phyloP scores from a whole-genome alignment of 2,888 invertebrate species.

The Amiota communis region DNA sequence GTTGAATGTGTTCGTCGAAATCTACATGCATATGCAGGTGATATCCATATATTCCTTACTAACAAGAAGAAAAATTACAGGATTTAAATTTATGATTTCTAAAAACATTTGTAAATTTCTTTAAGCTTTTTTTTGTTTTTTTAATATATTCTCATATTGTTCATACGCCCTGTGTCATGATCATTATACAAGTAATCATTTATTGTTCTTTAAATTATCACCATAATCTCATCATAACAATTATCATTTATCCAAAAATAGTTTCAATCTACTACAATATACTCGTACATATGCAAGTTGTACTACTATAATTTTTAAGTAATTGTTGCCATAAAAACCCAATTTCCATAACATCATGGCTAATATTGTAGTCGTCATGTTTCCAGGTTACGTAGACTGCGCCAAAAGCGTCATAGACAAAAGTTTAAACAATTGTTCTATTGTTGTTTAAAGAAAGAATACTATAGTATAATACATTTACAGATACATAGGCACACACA shows the following conservation, averaged over 20 bases:
- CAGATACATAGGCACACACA: slow-evolving; percentile 1
- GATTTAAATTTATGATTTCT: no score
- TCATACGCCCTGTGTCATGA: no score
- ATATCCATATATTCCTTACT: no score
- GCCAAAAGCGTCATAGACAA: slow-evolving; percentile 53
- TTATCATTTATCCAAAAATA: slow-evolving; percentile 13
- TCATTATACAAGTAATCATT: no score
- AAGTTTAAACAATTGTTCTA: slow-evolving; percentile 66
- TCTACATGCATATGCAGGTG: no score
- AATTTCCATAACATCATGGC: slow-evolving; percentile 18
- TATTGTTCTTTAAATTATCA: neutral
- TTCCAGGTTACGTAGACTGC: slow-evolving; percentile 43
- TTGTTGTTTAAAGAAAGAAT: slow-evolving; percentile 60
- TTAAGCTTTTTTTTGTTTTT: no score
- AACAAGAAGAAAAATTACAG: no score
- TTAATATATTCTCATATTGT: no score
- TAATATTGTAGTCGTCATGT: slow-evolving; percentile 13
- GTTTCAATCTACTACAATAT: neutral
- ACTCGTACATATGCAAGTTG: neutral
- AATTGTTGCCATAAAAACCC: slow-evolving; percentile 28
- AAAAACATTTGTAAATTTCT: no score
- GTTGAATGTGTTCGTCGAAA: no score
- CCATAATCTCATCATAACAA: neutral
- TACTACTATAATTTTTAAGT: slow-evolving; percentile 5
- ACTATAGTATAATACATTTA: slow-evolving; percentile 36